Conservation (phyloP, 2,888 invertebrate species). For the Seira sanloemensis region DNA sequence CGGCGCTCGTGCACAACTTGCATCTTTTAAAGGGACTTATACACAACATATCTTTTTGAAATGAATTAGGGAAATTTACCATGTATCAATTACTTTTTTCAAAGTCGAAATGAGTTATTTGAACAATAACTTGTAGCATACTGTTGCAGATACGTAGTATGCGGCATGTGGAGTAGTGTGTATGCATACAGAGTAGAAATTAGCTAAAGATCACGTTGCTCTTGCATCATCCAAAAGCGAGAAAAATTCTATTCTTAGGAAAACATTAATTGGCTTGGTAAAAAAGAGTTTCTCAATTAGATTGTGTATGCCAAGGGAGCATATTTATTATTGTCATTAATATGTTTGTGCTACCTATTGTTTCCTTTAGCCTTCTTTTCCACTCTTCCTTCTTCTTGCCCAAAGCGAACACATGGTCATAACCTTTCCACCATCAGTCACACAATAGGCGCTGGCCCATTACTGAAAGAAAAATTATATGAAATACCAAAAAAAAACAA, state of each 20-base stretch:
- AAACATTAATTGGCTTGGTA: not conserved
- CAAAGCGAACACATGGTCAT: not conserved
- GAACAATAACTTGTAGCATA: no score
- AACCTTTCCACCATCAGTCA: not conserved
- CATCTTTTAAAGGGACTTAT: no score
- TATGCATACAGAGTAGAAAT: no score
- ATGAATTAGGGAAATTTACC: not conserved
- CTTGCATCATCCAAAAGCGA: not conserved
- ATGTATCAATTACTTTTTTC: not conserved
- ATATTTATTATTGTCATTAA: no score
- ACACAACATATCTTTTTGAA: not conserved
- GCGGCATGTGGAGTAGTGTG: no score
- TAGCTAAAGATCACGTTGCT: slow-evolving; percentile 1
- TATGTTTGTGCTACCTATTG: not conserved
- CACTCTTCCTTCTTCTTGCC: not conserved
- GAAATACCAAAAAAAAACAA: no score
- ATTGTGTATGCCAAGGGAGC: not conserved
- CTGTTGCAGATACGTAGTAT: no score
- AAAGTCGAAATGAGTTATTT: not conserved
- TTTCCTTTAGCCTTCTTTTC: slow-evolving; percentile 12
- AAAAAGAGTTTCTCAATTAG: not conserved
- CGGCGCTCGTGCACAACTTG: no score
- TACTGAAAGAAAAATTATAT: not conserved
- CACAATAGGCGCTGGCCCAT: not conserved
- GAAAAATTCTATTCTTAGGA: not conserved